A percentile compares a stretch with the other conserved stretches of the same genome.
These are phyloP conservation scores for Prosopocoilus inquinatus DNA, from an alignment of 2,888 invertebrate species.

Conservation along the genomic window DNA sequence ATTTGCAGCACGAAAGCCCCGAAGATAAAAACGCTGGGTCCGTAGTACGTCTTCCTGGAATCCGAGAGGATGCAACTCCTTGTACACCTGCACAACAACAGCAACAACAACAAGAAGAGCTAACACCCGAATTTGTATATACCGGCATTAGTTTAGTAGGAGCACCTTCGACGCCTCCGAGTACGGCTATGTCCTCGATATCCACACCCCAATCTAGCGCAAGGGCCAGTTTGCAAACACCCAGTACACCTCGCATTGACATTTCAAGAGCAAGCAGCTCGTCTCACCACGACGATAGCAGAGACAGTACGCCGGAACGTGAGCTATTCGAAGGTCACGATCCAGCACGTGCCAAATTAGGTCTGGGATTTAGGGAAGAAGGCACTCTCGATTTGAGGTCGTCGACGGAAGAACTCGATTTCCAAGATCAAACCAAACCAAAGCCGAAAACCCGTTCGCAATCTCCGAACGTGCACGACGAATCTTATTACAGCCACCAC, in stretches of 20 bases:
- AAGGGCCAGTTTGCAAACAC: conserved; percentile 56
- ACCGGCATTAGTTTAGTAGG: conserved; percentile 45
- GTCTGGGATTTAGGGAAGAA: conserved; percentile 55
- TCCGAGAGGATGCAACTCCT: conserved; percentile 54
- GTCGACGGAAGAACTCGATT: conserved; percentile 85
- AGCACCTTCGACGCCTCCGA: conserved; percentile 26
- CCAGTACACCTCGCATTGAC: conserved; percentile 81
- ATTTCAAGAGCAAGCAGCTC: conserved; percentile 87
- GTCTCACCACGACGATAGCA: conserved; percentile 79
- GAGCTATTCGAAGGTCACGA: conserved; percentile 58
- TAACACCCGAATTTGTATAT: conserved; percentile 31
- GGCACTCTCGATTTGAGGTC: conserved; percentile 82
- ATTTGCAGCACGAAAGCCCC: conserved; percentile 58
- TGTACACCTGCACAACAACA: conserved; percentile 33
- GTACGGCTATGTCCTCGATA: conserved; percentile 34
- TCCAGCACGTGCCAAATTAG: conserved; percentile 44
- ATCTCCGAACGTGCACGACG: conserved; percentile 39
- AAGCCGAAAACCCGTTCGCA: conserved; percentile 45
- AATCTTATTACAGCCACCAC: conserved; percentile 42
- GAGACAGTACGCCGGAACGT: conserved; percentile 81
- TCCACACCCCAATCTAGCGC: conserved; percentile 33
- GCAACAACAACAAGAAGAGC: conserved; percentile 3
- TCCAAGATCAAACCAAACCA: conserved; percentile 60
- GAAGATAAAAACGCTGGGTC: conserved; percentile 54
- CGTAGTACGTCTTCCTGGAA: conserved; percentile 57